Percentiles rank a stretch among this genome's conserved stretches.
Evolutionary conservation across 2,113 vertebrate species (phyloP).

Genomic region (Nyctereutes procyonoides): DNA sequence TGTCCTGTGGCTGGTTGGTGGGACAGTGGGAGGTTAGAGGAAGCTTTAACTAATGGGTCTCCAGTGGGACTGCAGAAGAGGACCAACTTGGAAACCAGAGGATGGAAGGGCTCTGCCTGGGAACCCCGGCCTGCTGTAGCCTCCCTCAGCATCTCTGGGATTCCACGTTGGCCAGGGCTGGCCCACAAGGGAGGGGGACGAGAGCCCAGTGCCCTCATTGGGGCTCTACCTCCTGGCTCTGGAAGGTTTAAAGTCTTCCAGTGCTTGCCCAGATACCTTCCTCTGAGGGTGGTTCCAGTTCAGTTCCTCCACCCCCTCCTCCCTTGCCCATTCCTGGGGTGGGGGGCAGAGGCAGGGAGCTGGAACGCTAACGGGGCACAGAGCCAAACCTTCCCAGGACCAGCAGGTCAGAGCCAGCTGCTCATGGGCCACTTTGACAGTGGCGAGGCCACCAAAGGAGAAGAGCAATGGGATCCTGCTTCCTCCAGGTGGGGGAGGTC

Average conservation of each 20-base stretch:
- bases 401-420: conserved; percentile 2
- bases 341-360: conserved; percentile 36
- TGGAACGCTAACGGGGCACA: conserved; percentile 22
- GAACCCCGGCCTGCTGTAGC: not conserved
- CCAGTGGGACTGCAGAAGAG: not conserved
- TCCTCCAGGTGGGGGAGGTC: not conserved
- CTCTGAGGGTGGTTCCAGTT: conserved; percentile 45
- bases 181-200: not conserved
- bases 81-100: not conserved
- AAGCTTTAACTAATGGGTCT: not conserved
- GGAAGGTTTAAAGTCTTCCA: not conserved
- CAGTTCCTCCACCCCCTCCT: conserved; percentile 54
- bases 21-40: not conserved
- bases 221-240: not conserved
- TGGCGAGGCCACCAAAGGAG: not conserved
- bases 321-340: conserved; percentile 69
- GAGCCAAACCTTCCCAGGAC: conserved; percentile 60
- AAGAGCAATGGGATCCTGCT: not conserved
- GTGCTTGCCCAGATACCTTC: not conserved
- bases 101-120: not conserved
- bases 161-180: not conserved
- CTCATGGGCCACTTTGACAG: not conserved
- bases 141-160: not conserved
- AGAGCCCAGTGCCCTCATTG: not conserved
- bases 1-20: not conserved